Percentiles rank a stretch among this genome's conserved stretches.
Evolutionary conservation across 2,888 invertebrate species (phyloP).

Genomic region (Mechanitis messenoides): DNA sequence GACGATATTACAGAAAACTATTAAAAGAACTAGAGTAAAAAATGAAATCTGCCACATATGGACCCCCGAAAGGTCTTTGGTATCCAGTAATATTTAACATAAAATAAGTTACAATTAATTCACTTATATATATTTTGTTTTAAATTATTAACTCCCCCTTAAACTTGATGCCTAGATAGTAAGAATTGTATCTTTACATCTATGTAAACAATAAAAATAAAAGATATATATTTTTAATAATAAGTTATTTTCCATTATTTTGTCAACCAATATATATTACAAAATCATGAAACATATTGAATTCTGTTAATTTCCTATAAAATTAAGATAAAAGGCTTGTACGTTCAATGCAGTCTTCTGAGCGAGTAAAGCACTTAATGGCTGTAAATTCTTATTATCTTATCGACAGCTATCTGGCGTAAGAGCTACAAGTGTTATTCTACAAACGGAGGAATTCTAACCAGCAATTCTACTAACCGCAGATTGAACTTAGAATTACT

Average conservation of each 20-base stretch:
- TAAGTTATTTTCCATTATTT: background rate
- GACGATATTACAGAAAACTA: too few species aligned
- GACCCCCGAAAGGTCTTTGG: too few species aligned
- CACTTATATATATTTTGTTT: too few species aligned
- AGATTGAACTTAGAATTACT: slow-evolving; percentile 12
- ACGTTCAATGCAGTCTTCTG: slow-evolving; percentile 13
- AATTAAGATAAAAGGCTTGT: slow-evolving; percentile 8
- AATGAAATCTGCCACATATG: too few species aligned
- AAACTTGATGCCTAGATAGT: too few species aligned
- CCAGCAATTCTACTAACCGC: slow-evolving; percentile 13
- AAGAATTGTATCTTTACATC: too few species aligned
- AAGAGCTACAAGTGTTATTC: slow-evolving; percentile 19
- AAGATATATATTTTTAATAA: background rate
- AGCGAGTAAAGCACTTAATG: slow-evolving; percentile 1
- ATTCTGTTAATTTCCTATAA: background rate
- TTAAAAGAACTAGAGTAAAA: too few species aligned
- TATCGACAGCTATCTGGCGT: slow-evolving; percentile 15
- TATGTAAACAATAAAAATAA: too few species aligned
- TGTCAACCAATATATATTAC: background rate
- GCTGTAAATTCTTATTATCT: slow-evolving; percentile 22
- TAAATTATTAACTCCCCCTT: too few species aligned
- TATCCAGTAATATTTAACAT: too few species aligned
- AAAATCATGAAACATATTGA: background rate
- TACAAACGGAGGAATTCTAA: slow-evolving; percentile 18
- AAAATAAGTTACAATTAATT: too few species aligned